phyloP scores from a whole-genome alignment of 1,140 invertebrate genomes.

The Thereuonema tuberculata region DNA sequence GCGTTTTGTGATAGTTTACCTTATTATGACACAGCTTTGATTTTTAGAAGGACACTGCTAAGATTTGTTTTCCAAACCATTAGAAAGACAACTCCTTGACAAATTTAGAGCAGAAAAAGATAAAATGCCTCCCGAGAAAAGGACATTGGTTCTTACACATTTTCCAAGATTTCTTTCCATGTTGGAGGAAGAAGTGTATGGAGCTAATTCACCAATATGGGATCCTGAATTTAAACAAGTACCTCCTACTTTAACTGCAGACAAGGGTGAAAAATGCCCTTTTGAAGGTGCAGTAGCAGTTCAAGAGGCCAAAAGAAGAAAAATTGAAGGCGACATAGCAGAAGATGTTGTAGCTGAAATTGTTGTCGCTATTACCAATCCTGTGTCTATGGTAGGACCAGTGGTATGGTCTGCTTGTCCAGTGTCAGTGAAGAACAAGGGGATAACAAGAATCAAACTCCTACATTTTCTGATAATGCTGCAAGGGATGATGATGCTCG shows the following conservation, averaged over 20 bases:
- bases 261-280: slow-evolving; percentile 24
- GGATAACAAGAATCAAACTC: slow-evolving; percentile 32
- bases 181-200: slow-evolving; percentile 74
- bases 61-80: slow-evolving; percentile 77
- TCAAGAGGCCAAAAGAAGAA: slow-evolving; percentile 22
- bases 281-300: slow-evolving; percentile 15
- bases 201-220: slow-evolving; percentile 78
- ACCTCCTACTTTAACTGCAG: slow-evolving; percentile 44
- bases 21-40: slow-evolving; percentile 73
- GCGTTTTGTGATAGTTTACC: slow-evolving; percentile 85
- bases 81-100: slow-evolving; percentile 70
- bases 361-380: slow-evolving; percentile 58
- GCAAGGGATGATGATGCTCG: slow-evolving; percentile 83
- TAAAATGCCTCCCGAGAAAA: slow-evolving; percentile 70
- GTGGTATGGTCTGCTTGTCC: too few relatives aligned
- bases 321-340: slow-evolving; percentile 33
- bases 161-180: slow-evolving; percentile 67
- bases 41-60: slow-evolving; percentile 75
- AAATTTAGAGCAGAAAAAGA: slow-evolving; percentile 77
- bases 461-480: slow-evolving; percentile 68
- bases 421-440: too few relatives aligned
- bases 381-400: slow-evolving; percentile 59
- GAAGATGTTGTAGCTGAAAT: slow-evolving; percentile 58
- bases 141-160: slow-evolving; percentile 46
- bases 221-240: slow-evolving; percentile 70